Percentiles rank a stretch among this genome's conserved stretches.
Evolutionary conservation across 30 jellyfish, hydroid and myxozoan species (phyloP).

Genomic region (Haliclystus octoradiatus): DNA sequence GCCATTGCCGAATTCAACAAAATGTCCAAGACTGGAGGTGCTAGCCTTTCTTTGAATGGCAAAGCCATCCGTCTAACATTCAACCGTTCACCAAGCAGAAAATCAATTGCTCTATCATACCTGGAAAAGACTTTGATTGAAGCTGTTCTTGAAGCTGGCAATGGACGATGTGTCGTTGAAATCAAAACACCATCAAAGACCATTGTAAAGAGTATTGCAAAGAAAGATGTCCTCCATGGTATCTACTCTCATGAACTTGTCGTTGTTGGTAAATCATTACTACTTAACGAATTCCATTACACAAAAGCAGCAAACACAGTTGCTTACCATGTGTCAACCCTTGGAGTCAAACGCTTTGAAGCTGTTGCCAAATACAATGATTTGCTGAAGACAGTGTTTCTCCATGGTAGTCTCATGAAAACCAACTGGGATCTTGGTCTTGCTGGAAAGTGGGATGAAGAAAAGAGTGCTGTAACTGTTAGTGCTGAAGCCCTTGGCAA

Average conservation of each 20-base stretch:
- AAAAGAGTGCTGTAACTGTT: conserved; percentile 36
- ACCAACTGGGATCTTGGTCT: conserved; percentile 38
- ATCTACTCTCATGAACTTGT: conserved; percentile 4
- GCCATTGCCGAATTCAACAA: conserved; percentile 37
- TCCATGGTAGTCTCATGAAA: conserved; percentile 27
- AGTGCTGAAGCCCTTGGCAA: conserved; percentile 34
- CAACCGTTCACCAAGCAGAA: background rate
- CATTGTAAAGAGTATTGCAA: background rate
- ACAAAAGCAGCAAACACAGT: conserved; percentile 11
- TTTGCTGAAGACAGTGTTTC: conserved; percentile 16
- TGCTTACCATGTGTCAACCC: background rate
- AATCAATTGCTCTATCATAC: background rate
- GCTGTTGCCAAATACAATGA: conserved; percentile 32
- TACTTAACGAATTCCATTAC: conserved; percentile 7
- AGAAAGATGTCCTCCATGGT: conserved; percentile 6
- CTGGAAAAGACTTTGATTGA: background rate
- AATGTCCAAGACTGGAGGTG: conserved; percentile 12
- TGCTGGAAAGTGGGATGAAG: conserved; percentile 39
- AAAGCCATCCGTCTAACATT: background rate
- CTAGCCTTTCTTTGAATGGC: conserved; percentile 4
- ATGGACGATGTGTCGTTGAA: background rate
- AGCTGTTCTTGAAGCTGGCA: background rate
- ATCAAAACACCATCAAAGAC: background rate
- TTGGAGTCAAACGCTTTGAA: conserved; percentile 24
- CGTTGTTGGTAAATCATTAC: conserved; percentile 19